phyloP scores from a whole-genome alignment of 2,113 vertebrate genomes.

The Heptranchias perlo region DNA sequence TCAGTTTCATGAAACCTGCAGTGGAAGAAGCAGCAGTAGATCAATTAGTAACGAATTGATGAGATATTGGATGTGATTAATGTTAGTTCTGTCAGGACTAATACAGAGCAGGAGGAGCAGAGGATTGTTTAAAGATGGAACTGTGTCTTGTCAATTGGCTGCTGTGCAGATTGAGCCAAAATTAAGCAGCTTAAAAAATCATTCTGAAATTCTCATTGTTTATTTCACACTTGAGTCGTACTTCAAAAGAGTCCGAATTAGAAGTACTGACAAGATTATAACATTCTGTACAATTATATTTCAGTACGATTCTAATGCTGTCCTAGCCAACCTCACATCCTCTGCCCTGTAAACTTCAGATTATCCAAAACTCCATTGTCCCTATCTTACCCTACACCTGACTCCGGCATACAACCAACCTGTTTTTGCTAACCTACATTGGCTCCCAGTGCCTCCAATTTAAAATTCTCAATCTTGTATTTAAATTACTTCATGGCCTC shows the following conservation, averaged over 20 bases:
- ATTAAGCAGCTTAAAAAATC: not conserved
- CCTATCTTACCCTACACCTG: not conserved
- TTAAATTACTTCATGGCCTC: not conserved
- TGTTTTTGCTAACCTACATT: not conserved
- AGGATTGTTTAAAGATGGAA: not conserved
- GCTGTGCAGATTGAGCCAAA: not conserved
- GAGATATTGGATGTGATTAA: not conserved
- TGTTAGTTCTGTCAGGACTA: not conserved
- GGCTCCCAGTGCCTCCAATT: not conserved
- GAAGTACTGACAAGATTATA: not conserved
- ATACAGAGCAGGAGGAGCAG: not conserved
- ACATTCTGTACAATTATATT: not conserved
- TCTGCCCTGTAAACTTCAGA: not conserved
- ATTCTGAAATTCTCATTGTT: not conserved
- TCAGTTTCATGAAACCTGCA: not conserved
- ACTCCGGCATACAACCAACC: not conserved
- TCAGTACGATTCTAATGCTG: not conserved
- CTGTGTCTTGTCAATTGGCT: not conserved
- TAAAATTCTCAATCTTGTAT: not conserved
- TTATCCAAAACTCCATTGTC: not conserved
- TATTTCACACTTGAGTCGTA: not conserved
- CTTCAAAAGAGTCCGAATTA: not conserved
- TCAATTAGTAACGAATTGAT: not conserved
- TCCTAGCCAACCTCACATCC: not conserved
- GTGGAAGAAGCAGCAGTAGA: not conserved